Percentiles rank a stretch among this genome's conserved stretches.
Evolutionary conservation across 1,140 invertebrate species (phyloP).

Genomic region (Andrena cerasifolii): DNA sequence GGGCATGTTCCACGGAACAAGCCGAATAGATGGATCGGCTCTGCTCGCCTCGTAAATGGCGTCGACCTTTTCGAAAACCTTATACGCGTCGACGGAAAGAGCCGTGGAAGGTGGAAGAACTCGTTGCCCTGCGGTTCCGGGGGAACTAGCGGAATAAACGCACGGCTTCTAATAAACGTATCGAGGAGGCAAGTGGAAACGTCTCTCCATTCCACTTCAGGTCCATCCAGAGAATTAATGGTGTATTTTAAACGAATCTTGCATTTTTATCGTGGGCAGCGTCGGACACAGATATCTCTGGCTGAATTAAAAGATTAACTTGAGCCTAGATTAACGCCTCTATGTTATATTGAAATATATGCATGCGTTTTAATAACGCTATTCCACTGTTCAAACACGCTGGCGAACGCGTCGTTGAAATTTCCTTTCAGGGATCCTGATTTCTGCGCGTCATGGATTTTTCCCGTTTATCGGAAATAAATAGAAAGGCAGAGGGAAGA

Average conservation of each 20-base stretch:
- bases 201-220: neutral
- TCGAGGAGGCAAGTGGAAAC: neutral
- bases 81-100: neutral
- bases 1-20: neutral
- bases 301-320: too few relatives aligned
- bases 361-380: too few relatives aligned
- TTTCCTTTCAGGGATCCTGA: constrained; percentile 36
- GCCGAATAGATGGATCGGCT: neutral
- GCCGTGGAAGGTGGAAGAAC: neutral
- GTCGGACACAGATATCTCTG: too few relatives aligned
- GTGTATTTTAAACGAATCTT: too few relatives aligned
- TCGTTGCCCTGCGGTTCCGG: neutral
- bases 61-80: neutral
- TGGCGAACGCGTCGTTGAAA: constrained; percentile 14
- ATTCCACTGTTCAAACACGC: too few relatives aligned
- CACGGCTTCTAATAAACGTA: neutral
- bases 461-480: constrained; percentile 36
- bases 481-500: constrained; percentile 10
- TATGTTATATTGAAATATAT: too few relatives aligned
- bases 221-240: too few relatives aligned
- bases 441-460: constrained; percentile 33
- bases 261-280: too few relatives aligned
- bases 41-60: neutral
- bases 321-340: too few relatives aligned
- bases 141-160: neutral